Base-by-base conservation (phyloP, 2,797 vertebrate species). In the Enteromius radiatus region DNA sequence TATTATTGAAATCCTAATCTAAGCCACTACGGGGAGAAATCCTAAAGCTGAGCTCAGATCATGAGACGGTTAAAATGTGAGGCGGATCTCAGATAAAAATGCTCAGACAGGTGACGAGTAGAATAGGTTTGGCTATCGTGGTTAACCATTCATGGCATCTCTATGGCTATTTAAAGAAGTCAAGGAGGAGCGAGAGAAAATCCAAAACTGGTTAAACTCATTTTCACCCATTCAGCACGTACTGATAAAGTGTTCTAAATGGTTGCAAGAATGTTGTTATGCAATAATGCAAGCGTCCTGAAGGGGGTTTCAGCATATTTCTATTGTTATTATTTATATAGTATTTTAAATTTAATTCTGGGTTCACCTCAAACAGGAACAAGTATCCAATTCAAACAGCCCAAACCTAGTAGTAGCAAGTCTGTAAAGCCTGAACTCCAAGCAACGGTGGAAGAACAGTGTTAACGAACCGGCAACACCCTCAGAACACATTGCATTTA, bases 1-100 rank as follows among this genome's bases (percentile, higher is more conserved):
- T 64, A 33, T 81, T 73, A 64, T 64, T 64, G 9, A 75, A 74
- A 75, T 75, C 45, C 23, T 65, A 26, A 65, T 81, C 61, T 7
- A 45, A 76, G 19, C 36, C 8, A 56, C 36, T 4, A 67, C 3
- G 6, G 28, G 26, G 17, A 6, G 28, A 63, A 63, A 63, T 63
- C 28, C 61, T 17, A 31, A 31, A 63, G 15, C 15, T 63, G 61
- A 63, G 28, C 61, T 63, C 28, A 63, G 61, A 63, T 63, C 61
- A 31, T 33, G 61, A 31, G 26, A 63, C 0, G 14, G 59, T 31
- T 63, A 8, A 63, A 31, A 19, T 31, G 61, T 8, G 61, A 63
- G 28, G 41, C 1, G 9, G 70, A 19, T 54, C 47, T 76, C 23
- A 23, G 52, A 76, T 17, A 63, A n/a, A 76, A 59, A 76, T n/a